Conservation (phyloP, 1,140 invertebrate genomes). For the Magallana angulata region DNA sequence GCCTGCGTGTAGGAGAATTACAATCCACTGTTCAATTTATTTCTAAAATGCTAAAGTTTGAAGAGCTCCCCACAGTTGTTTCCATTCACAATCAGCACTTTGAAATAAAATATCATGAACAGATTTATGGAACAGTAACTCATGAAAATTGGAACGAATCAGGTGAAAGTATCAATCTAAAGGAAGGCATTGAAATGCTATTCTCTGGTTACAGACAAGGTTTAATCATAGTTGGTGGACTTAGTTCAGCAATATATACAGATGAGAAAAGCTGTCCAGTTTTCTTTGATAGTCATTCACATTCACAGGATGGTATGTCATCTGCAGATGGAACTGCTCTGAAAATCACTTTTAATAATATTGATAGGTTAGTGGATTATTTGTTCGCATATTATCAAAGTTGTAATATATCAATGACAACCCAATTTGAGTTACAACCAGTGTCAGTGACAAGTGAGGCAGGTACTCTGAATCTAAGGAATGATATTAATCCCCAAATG, state of each 20-base stretch:
- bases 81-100: neutral
- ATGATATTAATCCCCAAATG: neutral
- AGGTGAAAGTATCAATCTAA: neutral
- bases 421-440: slow-evolving; percentile 31
- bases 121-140: slow-evolving; percentile 33
- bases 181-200: neutral
- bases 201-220: neutral
- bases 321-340: slow-evolving; percentile 33
- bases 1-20: slow-evolving; percentile 2
- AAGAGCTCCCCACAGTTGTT: slow-evolving; percentile 29
- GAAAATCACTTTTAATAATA: neutral
- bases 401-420: slow-evolving; percentile 29
- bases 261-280: neutral
- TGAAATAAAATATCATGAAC: neutral
- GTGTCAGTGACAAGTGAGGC: neutral
- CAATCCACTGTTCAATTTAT: slow-evolving; percentile 17
- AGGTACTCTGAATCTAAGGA: neutral
- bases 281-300: slow-evolving; percentile 40
- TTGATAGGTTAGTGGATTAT: slow-evolving; percentile 1
- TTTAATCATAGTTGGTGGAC: slow-evolving; percentile 36
- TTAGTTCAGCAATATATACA: slow-evolving; percentile 21
- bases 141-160: neutral
- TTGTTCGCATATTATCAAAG: slow-evolving; percentile 37
- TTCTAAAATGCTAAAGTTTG: slow-evolving; percentile 33
- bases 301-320: slow-evolving; percentile 35